A percentile compares a stretch with the other conserved stretches of the same genome.
phyloP scores from a whole-genome alignment of 1,140 invertebrate genomes.

The silkworm (Bombyx mori) region DNA sequence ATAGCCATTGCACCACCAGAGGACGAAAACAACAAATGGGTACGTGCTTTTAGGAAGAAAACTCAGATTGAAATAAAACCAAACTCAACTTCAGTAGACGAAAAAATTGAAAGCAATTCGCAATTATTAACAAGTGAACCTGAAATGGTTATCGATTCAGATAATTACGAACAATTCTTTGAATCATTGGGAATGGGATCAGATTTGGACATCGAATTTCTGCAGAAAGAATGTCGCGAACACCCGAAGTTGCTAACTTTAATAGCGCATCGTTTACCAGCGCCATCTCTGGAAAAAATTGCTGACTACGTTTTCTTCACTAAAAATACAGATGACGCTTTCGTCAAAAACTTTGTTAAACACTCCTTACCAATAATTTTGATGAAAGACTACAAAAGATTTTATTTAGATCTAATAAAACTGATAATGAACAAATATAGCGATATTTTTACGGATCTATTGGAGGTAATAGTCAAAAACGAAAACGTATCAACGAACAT shows the following conservation, averaged over 20 bases:
- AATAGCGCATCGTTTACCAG: slow-evolving; percentile 18
- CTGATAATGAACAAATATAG: slow-evolving; percentile 10
- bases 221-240: slow-evolving; percentile 17
- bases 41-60: slow-evolving; percentile 11
- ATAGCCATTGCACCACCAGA: slow-evolving; percentile 9
- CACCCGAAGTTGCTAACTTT: slow-evolving; percentile 10
- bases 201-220: slow-evolving; percentile 11
- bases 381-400: slow-evolving; percentile 21
- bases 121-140: slow-evolving; percentile 1
- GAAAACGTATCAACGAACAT: slow-evolving; percentile 19
- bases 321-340: slow-evolving; percentile 11
- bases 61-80: neutral
- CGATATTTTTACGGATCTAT: slow-evolving; percentile 17
- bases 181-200: slow-evolving; percentile 12
- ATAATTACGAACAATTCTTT: slow-evolving; percentile 12
- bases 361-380: slow-evolving; percentile 25
- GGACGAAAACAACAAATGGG: slow-evolving; percentile 19
- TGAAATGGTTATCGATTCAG: slow-evolving; percentile 3
- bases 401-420: slow-evolving; percentile 27
- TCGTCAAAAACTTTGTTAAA: slow-evolving; percentile 22
- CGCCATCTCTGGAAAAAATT: slow-evolving; percentile 21
- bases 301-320: slow-evolving; percentile 20
- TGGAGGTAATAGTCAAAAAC: slow-evolving; percentile 27
- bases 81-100: slow-evolving; percentile 1
- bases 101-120: neutral